A percentile compares a stretch with the other conserved stretches of the same genome.
Evolutionary conservation across 1,140 invertebrate species (phyloP).

Genomic region (Aporrectodea caliginosa): DNA sequence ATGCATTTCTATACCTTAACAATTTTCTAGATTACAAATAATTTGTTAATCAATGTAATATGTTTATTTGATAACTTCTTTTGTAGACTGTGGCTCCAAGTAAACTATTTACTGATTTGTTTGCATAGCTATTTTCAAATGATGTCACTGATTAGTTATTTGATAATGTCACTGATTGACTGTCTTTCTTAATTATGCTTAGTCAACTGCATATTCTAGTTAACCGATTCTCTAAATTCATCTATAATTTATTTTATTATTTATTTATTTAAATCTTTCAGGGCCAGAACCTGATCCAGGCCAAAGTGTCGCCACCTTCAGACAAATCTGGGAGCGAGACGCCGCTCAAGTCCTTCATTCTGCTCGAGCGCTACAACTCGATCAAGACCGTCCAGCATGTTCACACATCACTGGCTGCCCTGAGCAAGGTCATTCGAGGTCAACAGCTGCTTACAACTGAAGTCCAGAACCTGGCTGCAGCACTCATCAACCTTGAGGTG

Average conservation of each 20-base stretch:
- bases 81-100: not conserved
- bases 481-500: slow-evolving; percentile 63
- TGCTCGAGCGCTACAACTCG: slow-evolving; percentile 61
- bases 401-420: slow-evolving; percentile 60
- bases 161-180: too few species aligned
- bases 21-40: too few species aligned
- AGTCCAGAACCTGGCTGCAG: slow-evolving; percentile 59
- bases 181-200: too few species aligned
- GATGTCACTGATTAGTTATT: too few species aligned
- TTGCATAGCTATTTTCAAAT: not conserved
- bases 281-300: slow-evolving; percentile 50
- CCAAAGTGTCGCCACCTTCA: slow-evolving; percentile 43
- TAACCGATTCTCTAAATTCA: not conserved
- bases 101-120: not conserved
- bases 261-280: slow-evolving; percentile 33
- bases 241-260: not conserved
- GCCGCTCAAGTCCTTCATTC: slow-evolving; percentile 59
- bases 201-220: too few species aligned
- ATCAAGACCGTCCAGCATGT: slow-evolving; percentile 56
- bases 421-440: slow-evolving; percentile 66
- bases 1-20: too few species aligned
- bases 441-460: slow-evolving; percentile 58
- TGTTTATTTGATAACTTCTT: not conserved
- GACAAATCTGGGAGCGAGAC: slow-evolving; percentile 48
- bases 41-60: too few species aligned